Evolutionary conservation across 2,888 invertebrate species (phyloP).

Genomic region (Drosophila tripunctata): DNA sequence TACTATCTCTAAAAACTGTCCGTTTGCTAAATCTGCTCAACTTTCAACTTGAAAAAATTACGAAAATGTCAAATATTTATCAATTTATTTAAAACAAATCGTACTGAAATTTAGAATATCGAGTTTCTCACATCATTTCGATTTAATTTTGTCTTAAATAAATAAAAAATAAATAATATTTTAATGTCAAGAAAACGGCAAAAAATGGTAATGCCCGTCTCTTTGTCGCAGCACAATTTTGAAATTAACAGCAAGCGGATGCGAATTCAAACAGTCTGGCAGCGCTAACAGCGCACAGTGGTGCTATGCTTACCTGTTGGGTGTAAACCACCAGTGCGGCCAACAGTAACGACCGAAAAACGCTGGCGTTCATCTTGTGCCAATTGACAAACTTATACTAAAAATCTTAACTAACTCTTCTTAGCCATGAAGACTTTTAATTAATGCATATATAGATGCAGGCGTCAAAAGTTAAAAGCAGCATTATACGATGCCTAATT

Average conservation of each 20-base stretch:
- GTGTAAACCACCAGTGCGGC: slow-evolving; percentile 3
- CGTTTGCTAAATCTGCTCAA: too few species aligned
- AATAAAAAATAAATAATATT: too few species aligned
- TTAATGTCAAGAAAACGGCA: too few species aligned
- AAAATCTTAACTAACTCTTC: neutral
- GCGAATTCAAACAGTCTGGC: neutral
- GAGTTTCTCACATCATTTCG: too few species aligned
- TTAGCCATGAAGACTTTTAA: slow-evolving; percentile 13
- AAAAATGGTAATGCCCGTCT: too few species aligned
- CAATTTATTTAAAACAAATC: too few species aligned
- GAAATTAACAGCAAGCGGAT: neutral
- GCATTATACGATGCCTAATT: neutral
- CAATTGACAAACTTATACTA: slow-evolving; percentile 22
- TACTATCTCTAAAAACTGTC: too few species aligned
- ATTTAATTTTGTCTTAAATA: too few species aligned
- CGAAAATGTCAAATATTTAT: too few species aligned
- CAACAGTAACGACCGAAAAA: slow-evolving; percentile 4
- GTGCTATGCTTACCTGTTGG: slow-evolving; percentile 26
- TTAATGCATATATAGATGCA: neutral
- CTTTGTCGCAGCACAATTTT: neutral
- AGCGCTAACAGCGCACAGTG: neutral
- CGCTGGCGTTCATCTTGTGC: slow-evolving; percentile 21
- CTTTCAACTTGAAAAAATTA: too few species aligned
- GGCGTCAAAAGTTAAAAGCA: neutral
- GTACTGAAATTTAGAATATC: too few species aligned